Evolutionary conservation across 2,888 invertebrate species (phyloP).

Genomic region (Campaea margaritaria): DNA sequence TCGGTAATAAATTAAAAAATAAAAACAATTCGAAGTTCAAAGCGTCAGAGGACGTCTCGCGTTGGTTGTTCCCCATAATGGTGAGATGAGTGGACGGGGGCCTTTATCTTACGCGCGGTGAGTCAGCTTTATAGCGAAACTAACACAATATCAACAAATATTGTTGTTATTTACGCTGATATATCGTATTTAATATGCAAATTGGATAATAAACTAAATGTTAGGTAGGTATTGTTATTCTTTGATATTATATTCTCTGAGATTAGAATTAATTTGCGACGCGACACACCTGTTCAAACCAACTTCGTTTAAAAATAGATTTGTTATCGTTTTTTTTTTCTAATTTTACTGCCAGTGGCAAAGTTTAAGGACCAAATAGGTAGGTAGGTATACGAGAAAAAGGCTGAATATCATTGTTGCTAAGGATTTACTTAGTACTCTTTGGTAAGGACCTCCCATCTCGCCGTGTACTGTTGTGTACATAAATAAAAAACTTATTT

Average conservation of each 20-base stretch:
- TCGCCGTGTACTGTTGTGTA: slow-evolving; percentile 1
- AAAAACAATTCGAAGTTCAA: neutral
- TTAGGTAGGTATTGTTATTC: no score
- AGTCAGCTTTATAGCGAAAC: neutral
- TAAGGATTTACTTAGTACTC: no score
- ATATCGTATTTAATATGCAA: neutral
- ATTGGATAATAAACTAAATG: neutral
- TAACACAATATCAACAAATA: neutral
- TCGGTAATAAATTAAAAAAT: slow-evolving; percentile 4
- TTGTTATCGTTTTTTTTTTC: no score
- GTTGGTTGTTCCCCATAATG: slow-evolving; percentile 6
- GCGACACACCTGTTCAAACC: no score
- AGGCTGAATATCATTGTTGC: no score
- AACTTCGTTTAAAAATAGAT: no score
- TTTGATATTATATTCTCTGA: no score
- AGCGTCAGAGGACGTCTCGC: slow-evolving; percentile 1
- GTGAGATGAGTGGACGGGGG: neutral
- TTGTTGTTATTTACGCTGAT: neutral
- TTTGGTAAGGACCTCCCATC: slow-evolving; percentile 19
- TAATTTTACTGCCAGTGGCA: neutral
- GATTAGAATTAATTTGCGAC: no score
- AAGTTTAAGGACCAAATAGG: no score
- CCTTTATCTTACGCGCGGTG: neutral
- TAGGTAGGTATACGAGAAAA: no score
- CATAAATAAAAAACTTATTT: slow-evolving; percentile 10